Conservation (phyloP, 1,140 invertebrate species). For the Drosophila kohkoa region DNA sequence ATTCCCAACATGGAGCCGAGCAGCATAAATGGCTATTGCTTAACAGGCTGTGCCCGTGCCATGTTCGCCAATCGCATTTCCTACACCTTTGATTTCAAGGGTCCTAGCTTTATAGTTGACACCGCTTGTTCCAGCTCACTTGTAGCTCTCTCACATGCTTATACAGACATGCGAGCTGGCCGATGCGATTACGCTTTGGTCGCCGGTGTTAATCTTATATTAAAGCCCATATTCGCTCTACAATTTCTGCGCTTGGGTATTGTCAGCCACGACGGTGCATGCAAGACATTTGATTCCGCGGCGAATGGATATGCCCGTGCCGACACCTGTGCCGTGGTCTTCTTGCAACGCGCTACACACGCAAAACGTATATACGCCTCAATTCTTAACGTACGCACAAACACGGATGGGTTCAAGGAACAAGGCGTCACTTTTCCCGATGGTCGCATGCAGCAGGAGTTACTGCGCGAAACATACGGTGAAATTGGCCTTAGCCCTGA, state of each 20-base stretch:
- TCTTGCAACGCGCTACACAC: constrained; percentile 90
- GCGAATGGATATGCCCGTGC: constrained; percentile 97
- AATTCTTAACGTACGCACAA: constrained; percentile 93
- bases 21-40: constrained; percentile 94
- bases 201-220: constrained; percentile 92
- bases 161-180: constrained; percentile 92
- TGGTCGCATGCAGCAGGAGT: constrained; percentile 92
- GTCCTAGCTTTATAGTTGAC: constrained; percentile 96
- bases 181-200: constrained; percentile 97
- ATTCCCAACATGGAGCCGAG: constrained; percentile 90
- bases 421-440: constrained; percentile 96
- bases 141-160: constrained; percentile 94
- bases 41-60: constrained; percentile 96
- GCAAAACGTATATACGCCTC: constrained; percentile 94
- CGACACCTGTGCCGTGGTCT: constrained; percentile 93
- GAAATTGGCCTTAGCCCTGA: constrained; percentile 92
- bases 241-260: constrained; percentile 97
- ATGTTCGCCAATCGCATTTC: constrained; percentile 99
- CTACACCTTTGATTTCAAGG: constrained; percentile 96
- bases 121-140: constrained; percentile 98
- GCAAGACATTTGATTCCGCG: constrained; percentile 96
- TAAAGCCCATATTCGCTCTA: constrained; percentile 95
- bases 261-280: constrained; percentile 94
- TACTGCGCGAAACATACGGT: constrained; percentile 93
- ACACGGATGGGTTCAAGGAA: constrained; percentile 95